phyloP scores from a whole-genome alignment of 2,888 invertebrate genomes.

The Marasmarcha lunaedactyla region DNA sequence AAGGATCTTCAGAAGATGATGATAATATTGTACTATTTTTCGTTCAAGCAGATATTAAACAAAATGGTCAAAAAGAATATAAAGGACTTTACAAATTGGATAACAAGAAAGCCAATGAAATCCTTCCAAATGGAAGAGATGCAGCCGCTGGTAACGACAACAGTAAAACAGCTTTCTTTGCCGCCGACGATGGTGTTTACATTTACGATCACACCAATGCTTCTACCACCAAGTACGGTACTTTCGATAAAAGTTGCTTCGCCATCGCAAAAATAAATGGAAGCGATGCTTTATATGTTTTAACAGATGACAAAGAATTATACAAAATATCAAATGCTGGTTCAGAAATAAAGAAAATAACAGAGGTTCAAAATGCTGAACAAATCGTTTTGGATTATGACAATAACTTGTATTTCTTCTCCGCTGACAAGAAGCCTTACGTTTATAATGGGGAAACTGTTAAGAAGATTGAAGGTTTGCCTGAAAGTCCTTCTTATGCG shows the following conservation, averaged over 20 bases:
- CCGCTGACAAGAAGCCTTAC: constrained; percentile 26
- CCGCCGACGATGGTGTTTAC: constrained; percentile 34
- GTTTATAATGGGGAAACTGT: constrained; percentile 24
- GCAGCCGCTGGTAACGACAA: constrained; percentile 23
- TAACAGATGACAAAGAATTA: constrained; percentile 32
- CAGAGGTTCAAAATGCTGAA: constrained; percentile 27
- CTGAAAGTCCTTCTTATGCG: constrained; percentile 22
- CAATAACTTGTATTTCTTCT: constrained; percentile 37
- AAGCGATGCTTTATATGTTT: constrained; percentile 30
- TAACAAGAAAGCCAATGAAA: constrained; percentile 20
- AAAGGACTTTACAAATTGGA: constrained; percentile 27
- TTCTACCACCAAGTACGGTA: constrained; percentile 32
- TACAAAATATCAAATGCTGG: constrained; percentile 41
- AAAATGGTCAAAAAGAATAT: constrained; percentile 18
- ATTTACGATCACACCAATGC: constrained; percentile 21
- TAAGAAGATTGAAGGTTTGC: constrained; percentile 33
- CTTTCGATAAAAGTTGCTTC: constrained; percentile 30
- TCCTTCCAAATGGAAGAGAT: constrained; percentile 30
- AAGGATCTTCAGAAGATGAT: constrained; percentile 10
- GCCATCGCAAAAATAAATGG: constrained; percentile 29
- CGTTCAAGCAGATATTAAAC: constrained; percentile 23
- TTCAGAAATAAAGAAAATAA: constrained; percentile 28
- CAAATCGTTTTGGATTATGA: constrained; percentile 35
- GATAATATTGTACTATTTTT: constrained; percentile 20
- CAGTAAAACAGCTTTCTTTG: constrained; percentile 27